These are phyloP conservation scores for Beroe ovata DNA, from an alignment of 37 sponge, comb jelly and placozoan genomes.

Conservation along the genomic window DNA sequence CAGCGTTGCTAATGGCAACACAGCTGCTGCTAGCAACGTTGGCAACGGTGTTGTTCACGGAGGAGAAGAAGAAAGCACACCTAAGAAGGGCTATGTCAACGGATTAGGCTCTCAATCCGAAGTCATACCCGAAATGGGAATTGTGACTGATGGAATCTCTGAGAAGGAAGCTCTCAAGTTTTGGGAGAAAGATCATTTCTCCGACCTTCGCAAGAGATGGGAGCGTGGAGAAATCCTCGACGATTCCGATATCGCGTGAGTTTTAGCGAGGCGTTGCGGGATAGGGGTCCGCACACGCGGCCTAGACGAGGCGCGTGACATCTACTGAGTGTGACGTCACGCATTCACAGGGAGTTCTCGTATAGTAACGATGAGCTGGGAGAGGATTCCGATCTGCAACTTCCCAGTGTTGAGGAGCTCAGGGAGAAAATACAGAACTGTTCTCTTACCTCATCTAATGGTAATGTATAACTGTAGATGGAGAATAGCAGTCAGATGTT, in stretches of 20 bases:
- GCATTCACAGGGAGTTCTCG: not conserved
- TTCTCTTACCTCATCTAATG: not conserved
- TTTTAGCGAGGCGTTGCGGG: not conserved
- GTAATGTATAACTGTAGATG: not conserved
- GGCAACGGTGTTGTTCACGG: not conserved
- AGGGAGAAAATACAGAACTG: slow-evolving; percentile 40
- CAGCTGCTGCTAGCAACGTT: not conserved
- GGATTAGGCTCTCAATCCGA: not conserved
- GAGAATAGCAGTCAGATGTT: not conserved
- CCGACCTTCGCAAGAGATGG: slow-evolving; percentile 49
- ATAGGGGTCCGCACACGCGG: no score
- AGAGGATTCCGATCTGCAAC: slow-evolving; percentile 12
- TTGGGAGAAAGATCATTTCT: slow-evolving; percentile 46
- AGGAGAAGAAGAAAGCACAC: not conserved
- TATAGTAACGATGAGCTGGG: slow-evolving; percentile 21
- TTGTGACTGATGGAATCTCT: not conserved
- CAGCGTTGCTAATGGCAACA: not conserved
- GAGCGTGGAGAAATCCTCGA: slow-evolving; percentile 25
- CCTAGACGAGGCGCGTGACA: no score
- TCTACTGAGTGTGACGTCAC: no score
- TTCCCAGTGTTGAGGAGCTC: slow-evolving; percentile 58
- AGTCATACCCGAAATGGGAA: not conserved
- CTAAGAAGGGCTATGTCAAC: not conserved
- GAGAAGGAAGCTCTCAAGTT: slow-evolving; percentile 24
- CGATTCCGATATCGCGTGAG: slow-evolving; percentile 27